These are phyloP conservation scores for Daubentonia madagascariensis DNA, from an alignment of 2,113 vertebrate species.

Conservation along the genomic window DNA sequence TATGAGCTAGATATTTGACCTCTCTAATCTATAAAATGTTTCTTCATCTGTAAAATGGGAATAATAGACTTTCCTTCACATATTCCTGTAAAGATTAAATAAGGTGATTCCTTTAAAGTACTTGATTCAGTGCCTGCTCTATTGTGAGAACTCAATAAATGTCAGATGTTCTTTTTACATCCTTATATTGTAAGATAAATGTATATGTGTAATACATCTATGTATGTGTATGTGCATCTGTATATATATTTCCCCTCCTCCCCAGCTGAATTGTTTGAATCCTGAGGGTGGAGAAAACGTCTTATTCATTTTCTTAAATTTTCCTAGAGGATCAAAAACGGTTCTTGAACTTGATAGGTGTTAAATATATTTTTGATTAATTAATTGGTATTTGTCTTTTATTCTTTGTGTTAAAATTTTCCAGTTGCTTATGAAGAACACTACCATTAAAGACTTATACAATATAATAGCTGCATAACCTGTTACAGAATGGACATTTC, in stretches of 20 bases:
- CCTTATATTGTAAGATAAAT: not conserved
- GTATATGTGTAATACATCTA: not conserved
- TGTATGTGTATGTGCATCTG: not conserved
- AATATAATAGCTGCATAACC: not conserved
- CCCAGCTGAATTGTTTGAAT: not conserved
- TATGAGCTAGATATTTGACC: not conserved
- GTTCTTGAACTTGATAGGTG: not conserved
- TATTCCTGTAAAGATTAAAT: not conserved
- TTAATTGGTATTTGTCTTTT: not conserved
- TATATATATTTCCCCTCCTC: not conserved
- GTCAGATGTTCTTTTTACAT: not conserved
- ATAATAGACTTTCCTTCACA: not conserved
- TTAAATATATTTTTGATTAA: not conserved
- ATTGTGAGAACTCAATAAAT: not conserved
- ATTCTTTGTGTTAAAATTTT: conserved; percentile 8
- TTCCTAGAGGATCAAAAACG: not conserved
- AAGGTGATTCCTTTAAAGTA: not conserved
- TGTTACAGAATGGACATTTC: not conserved
- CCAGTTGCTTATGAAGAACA: not conserved
- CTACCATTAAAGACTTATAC: not conserved
- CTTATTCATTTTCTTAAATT: not conserved
- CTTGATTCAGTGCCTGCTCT: not conserved
- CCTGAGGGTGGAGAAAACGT: not conserved
- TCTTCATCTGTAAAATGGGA: not conserved
- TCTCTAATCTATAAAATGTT: not conserved